Base-by-base conservation (phyloP, 1,140 invertebrate species). In the Oscheius sp. region DNA sequence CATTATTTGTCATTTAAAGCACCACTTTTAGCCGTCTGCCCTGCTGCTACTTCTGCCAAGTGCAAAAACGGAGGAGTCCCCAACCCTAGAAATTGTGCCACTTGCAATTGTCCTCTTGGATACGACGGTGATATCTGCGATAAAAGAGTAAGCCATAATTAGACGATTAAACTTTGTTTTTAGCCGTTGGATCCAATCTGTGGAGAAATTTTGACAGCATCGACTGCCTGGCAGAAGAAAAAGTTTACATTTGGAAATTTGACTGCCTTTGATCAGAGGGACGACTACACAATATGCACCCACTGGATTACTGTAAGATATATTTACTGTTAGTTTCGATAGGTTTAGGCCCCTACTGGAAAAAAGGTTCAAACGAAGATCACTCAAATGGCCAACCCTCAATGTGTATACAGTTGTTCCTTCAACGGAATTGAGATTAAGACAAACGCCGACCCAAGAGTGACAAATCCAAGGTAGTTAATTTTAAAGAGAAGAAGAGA, bases 1-100 rank as follows among this genome's bases (percentile, higher is more conserved):
- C 23, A 10, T 59, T 59, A 10, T 13, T 59, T 59, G 13, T 59
- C 13, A 59, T 23, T 15, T 20, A 28, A 0, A 31, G 23, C 23
- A 23, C 13, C 23, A 23, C 55, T 23, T 59, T 59, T 32, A 36
- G 61, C 32, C n/a, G 18, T 7, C 10, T 63, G 32, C 61, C 10
- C 15, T 63, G 10, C 61, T 32, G 61, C 31, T 7, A 63, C 10
- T 32, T 63, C 61, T 13, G 26, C 15, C 10, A 35, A 15, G 15
- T 63, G 61, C 36, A 34, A 63, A 32, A 63, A 63, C 26, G 61
- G 61, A 35, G 61, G 61, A 34, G 23, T 63, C 18, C 61, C 61
- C 10, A 63, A 63, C 61, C 61, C 61, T 13, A 35, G 31, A 18
- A 34, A 63, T 26, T 63, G 61, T 26, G 31, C 0, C 10, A 34